Evolutionary conservation across 2,888 invertebrate species (phyloP).

Genomic region (Meloe dianella): DNA sequence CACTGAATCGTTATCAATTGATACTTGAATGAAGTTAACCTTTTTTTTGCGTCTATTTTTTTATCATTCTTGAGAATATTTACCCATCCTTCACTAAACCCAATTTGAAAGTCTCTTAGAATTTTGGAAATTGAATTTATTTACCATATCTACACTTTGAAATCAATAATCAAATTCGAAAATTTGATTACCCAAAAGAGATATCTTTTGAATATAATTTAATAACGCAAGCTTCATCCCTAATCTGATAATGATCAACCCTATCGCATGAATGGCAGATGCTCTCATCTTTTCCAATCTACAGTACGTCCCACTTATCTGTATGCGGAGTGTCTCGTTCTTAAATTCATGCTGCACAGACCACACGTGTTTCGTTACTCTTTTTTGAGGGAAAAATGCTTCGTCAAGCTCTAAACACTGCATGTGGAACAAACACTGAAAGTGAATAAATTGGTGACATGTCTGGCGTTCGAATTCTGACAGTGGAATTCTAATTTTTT

Average conservation of each 20-base stretch:
- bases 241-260: not conserved
- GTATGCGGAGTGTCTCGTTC: too few relatives aligned
- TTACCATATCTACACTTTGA: not conserved
- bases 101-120: not conserved
- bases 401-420: too few relatives aligned
- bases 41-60: not conserved
- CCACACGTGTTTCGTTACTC: too few relatives aligned
- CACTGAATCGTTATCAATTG: conserved; percentile 6
- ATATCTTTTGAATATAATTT: not conserved
- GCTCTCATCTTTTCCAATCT: too few relatives aligned
- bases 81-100: not conserved
- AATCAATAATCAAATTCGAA: not conserved
- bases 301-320: too few relatives aligned
- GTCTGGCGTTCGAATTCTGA: too few relatives aligned
- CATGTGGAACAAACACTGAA: too few relatives aligned
- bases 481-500: too few relatives aligned
- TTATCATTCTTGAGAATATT: not conserved
- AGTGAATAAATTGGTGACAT: too few relatives aligned
- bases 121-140: not conserved
- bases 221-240: not conserved
- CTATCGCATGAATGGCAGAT: too few relatives aligned
- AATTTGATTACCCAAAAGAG: not conserved
- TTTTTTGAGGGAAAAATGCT: too few relatives aligned
- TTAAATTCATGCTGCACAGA: too few relatives aligned
- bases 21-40: not conserved